phyloP scores from a whole-genome alignment of 2,797 vertebrate genomes.

The Danio tinwini region DNA sequence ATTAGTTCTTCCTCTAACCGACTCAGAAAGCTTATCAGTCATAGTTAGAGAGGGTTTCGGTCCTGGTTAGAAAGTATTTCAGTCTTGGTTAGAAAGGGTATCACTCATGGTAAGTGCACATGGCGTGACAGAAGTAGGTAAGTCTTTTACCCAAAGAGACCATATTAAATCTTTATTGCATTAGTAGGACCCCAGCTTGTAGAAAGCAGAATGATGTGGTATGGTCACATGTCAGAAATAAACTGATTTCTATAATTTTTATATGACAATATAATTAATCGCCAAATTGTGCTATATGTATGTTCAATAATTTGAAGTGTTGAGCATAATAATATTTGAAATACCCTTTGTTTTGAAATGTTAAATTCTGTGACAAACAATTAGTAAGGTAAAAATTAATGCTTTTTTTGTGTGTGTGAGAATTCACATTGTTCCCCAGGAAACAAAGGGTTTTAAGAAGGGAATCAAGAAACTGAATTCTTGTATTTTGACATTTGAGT shows the following conservation, averaged over 20 bases:
- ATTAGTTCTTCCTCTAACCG: neutral
- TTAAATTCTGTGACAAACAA: neutral
- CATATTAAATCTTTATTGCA: neutral
- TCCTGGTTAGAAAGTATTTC: neutral
- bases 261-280: neutral
- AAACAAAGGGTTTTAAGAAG: neutral
- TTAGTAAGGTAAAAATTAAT: neutral
- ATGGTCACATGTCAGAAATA: neutral
- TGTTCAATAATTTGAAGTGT: neutral
- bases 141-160: neutral
- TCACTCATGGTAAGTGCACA: conserved; percentile 37
- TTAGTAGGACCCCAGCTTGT: conserved; percentile 1
- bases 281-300: neutral
- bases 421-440: neutral
- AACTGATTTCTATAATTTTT: neutral
- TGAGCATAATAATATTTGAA: neutral
- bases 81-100: neutral
- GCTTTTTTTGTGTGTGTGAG: no score
- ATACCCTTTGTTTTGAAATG: neutral
- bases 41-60: conserved; percentile 19
- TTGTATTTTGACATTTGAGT: neutral
- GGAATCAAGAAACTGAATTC: neutral
- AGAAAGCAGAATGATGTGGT: neutral
- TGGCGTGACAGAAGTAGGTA: neutral
- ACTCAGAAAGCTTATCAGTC: conserved; percentile 25